Base-by-base conservation (phyloP, 2,888 invertebrate genomes). In the Spodoptera littoralis region DNA sequence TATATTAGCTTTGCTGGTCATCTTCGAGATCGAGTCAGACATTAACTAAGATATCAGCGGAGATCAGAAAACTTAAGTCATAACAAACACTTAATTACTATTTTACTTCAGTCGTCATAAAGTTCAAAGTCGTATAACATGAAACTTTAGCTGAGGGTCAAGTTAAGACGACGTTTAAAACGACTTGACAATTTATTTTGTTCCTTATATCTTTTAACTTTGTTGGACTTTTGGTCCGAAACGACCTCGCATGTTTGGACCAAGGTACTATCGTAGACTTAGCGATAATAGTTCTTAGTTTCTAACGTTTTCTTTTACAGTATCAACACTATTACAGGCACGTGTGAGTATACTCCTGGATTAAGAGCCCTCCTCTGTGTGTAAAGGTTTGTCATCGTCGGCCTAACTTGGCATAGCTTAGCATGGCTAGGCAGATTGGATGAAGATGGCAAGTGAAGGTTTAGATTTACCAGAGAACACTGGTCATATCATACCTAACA, bases 111-210 rank as follows among this genome's bases (percentile, higher is more conserved):
- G 27, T 50, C 22, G 22, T 50, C 30, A 46, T 51, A 24, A 57
- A 51, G 44, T 56, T 55, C 50, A 45, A 60, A 54, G 47, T 48
- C 41, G 24, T 47, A 49, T 45, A 47, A 56, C 44, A 50, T 56
- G 49, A 0, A 59, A 72, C 18, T 72, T 71, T 11, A 36, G 43
- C 46, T 42, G 9, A 22, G 27, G 9, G 49, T 48, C 43, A 42
- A 60, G 56, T 52, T 67, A 72, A 51, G 36, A 50, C 27, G 42
- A 72, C 58, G 45, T 62, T 36, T 50, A 60, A 67, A 62, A 57
- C 47, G 41, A 57, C 50, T 18, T 60, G 9, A 2, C 56, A 71
- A 71, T 62, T 72, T 67, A 72, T 67, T 67, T 50, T 56, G 30
- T 57, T 43, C 46, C 44, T 18, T 54, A 50, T 42, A 54, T 67